phyloP scores from a whole-genome alignment of 2,888 invertebrate genomes.

The Catonia carolina region DNA sequence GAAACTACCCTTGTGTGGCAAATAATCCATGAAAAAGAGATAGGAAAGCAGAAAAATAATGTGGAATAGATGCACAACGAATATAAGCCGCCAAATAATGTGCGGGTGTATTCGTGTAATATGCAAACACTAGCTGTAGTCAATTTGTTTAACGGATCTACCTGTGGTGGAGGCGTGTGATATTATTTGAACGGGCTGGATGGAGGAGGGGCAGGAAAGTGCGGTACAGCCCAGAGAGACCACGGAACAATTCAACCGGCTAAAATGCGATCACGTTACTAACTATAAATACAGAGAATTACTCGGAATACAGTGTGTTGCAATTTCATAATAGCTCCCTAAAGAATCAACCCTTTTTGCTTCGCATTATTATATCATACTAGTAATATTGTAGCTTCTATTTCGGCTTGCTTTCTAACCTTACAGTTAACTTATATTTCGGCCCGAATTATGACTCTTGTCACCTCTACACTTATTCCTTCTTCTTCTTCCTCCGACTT shows the following conservation, averaged over 20 bases:
- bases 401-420: not conserved
- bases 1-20: too few species aligned
- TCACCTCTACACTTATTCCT: constrained; percentile 4
- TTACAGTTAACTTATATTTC: too few species aligned
- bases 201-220: not conserved
- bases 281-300: constrained; percentile 11
- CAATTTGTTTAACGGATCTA: too few species aligned
- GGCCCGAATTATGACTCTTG: constrained; percentile 5
- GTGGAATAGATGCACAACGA: too few species aligned
- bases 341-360: constrained; percentile 12
- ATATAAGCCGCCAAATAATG: too few species aligned
- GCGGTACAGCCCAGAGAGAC: not conserved
- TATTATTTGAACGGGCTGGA: not conserved
- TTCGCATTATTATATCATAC: constrained; percentile 9
- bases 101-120: too few species aligned
- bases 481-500: too few species aligned
- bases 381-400: not conserved
- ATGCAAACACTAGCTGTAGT: too few species aligned
- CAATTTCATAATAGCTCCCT: constrained; percentile 4
- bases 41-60: too few species aligned
- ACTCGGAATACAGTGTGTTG: not conserved
- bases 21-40: too few species aligned
- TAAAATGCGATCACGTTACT: constrained; percentile 7
- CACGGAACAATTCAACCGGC: not conserved
- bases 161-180: too few species aligned